phyloP scores from a whole-genome alignment of 1,140 invertebrate genomes.

The Atopsyche davidsoni region DNA sequence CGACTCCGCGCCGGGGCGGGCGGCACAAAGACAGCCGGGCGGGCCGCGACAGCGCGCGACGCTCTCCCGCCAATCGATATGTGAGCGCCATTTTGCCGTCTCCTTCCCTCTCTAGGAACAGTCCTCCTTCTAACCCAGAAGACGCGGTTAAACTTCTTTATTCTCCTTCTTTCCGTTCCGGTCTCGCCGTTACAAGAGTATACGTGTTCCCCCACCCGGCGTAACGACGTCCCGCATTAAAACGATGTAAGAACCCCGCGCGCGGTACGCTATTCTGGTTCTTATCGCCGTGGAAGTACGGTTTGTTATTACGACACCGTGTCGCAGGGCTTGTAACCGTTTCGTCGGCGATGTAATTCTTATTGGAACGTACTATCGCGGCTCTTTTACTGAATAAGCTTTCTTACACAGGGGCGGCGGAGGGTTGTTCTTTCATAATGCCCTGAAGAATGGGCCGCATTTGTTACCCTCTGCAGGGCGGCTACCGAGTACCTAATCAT shows the following conservation, averaged over 20 bases:
- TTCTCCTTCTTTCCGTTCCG: slow-evolving; percentile 26
- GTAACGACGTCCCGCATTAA: background rate
- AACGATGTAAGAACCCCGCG: slow-evolving; percentile 12
- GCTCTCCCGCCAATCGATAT: slow-evolving; percentile 29
- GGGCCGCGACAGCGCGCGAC: slow-evolving; percentile 12
- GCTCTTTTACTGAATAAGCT: slow-evolving; percentile 29
- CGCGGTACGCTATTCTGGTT: slow-evolving; percentile 12
- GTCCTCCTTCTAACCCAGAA: too few species aligned
- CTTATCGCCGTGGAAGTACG: slow-evolving; percentile 13
- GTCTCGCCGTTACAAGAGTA: slow-evolving; percentile 21
- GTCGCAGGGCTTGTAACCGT: slow-evolving; percentile 20
- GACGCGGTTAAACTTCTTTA: slow-evolving; percentile 29
- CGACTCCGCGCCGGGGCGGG: background rate
- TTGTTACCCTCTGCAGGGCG: slow-evolving; percentile 27
- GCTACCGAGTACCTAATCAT: slow-evolving; percentile 13
- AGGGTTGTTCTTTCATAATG: slow-evolving; percentile 2
- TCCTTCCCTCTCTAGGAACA: slow-evolving; percentile 14
- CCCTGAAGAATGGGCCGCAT: slow-evolving; percentile 22
- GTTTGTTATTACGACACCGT: slow-evolving; percentile 19
- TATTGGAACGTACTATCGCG: slow-evolving; percentile 26
- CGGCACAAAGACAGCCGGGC: background rate
- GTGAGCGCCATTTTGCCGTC: slow-evolving; percentile 27
- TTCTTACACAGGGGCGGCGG: slow-evolving; percentile 11
- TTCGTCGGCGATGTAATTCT: slow-evolving; percentile 25
- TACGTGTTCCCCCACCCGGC: slow-evolving; percentile 16